Conservation (phyloP, 1,140 invertebrate species). For the Brachionus rotundiformis region DNA sequence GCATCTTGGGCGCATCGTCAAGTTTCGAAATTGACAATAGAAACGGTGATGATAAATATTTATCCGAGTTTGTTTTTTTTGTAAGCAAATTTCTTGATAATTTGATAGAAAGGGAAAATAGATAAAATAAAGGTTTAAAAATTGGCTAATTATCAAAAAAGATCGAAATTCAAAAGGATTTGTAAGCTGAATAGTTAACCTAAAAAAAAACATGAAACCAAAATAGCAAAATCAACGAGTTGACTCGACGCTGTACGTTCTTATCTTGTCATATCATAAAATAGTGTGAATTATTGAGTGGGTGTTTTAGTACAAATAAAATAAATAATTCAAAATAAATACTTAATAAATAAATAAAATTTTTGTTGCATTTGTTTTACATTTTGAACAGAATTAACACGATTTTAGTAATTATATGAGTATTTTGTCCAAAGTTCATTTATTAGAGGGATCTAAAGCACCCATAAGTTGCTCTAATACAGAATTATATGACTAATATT, state of each 20-base stretch:
- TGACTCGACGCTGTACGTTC: background rate
- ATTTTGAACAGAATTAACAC: conserved; percentile 14
- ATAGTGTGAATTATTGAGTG: conserved; percentile 37
- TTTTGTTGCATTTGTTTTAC: background rate
- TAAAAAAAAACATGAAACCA: background rate
- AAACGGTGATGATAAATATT: conserved; percentile 31
- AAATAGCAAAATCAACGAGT: background rate
- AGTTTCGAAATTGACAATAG: conserved; percentile 21
- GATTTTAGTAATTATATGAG: conserved; percentile 10
- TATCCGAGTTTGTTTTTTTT: conserved; percentile 2
- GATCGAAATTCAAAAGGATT: conserved; percentile 44
- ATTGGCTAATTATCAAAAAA: conserved; percentile 48
- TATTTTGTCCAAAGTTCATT: background rate
- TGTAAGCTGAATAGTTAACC: conserved; percentile 34
- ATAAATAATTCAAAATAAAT: conserved; percentile 45
- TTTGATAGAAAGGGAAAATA: conserved; percentile 31
- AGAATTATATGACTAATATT: background rate
- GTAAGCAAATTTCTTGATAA: conserved; percentile 44
- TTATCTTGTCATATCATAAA: conserved; percentile 27
- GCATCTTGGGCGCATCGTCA: conserved; percentile 37
- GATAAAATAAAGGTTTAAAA: background rate
- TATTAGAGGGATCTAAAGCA: background rate
- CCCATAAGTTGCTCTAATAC: background rate
- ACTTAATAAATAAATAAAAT: conserved; percentile 18
- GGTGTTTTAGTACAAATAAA: conserved; percentile 38